These are phyloP conservation scores for Diabrotica virgifera DNA, from an alignment of 1,140 invertebrate genomes.

Conservation along the genomic window DNA sequence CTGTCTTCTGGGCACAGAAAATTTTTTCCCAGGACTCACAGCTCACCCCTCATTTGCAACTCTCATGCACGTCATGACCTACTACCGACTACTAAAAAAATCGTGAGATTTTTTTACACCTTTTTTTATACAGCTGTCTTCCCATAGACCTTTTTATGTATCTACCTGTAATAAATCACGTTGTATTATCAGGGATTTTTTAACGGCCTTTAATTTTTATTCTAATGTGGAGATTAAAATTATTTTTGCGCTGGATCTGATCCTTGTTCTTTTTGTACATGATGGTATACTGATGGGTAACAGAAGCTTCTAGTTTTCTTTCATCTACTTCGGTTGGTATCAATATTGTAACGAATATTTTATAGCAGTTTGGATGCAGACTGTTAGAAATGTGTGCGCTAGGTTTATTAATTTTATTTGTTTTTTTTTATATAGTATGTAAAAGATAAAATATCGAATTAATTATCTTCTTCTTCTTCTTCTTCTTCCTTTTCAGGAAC, in stretches of 20 bases:
- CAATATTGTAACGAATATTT: too few species aligned
- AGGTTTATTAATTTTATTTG: too few species aligned
- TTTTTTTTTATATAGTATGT: too few species aligned
- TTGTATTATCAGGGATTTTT: conserved; percentile 12
- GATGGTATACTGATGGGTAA: too few species aligned
- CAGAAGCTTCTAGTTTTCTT: too few species aligned
- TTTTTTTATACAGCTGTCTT: conserved; percentile 10
- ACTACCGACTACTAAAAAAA: conserved; percentile 4
- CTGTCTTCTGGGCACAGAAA: neutral
- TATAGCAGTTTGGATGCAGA: too few species aligned
- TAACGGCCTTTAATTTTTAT: conserved; percentile 15
- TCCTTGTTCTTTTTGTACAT: too few species aligned
- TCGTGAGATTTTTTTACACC: conserved; percentile 15
- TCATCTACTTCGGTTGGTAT: too few species aligned
- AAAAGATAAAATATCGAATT: too few species aligned
- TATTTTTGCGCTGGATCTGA: conserved; percentile 12
- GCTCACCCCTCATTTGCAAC: neutral
- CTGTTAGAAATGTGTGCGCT: too few species aligned
- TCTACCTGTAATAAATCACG: conserved; percentile 13
- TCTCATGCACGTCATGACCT: neutral
- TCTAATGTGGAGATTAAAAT: conserved; percentile 14
- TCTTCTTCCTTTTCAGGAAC: too few species aligned
- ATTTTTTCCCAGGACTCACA: neutral
- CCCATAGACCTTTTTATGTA: conserved; percentile 10
- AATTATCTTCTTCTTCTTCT: too few species aligned